Percentiles rank a stretch among this genome's conserved stretches.
Conservation (phyloP, 1,140 invertebrate genomes). For the Halyomorpha halys region DNA sequence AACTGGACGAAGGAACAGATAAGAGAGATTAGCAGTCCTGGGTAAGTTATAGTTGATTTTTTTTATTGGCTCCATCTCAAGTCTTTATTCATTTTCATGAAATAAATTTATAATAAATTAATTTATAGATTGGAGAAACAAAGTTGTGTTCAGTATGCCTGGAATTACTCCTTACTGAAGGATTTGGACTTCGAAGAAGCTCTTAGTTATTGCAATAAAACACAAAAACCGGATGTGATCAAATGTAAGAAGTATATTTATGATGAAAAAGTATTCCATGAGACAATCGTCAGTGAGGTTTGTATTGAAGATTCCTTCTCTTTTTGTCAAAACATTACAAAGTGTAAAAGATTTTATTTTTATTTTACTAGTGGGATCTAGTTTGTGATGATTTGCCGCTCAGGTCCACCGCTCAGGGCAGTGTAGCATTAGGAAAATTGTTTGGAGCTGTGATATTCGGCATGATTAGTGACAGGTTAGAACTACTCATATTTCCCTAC, state of each 20-base stretch:
- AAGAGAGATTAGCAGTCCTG: conserved; percentile 37
- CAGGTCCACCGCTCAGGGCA: conserved; percentile 40
- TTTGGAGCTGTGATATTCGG: conserved; percentile 44
- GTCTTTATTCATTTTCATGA: no score
- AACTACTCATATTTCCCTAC: no score
- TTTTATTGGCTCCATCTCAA: no score
- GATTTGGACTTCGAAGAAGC: conserved; percentile 37
- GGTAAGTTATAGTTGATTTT: conserved; percentile 24
- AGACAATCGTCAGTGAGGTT: conserved; percentile 40
- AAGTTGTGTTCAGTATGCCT: conserved; percentile 39
- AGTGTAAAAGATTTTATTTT: neutral
- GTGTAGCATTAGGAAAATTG: conserved; percentile 45
- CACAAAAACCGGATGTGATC: conserved; percentile 32
- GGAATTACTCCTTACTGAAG: conserved; percentile 39
- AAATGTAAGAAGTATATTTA: conserved; percentile 38
- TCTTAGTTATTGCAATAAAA: conserved; percentile 33
- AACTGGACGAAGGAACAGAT: no score
- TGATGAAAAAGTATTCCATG: conserved; percentile 33
- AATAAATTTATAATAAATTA: conserved; percentile 22
- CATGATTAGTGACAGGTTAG: conserved; percentile 40
- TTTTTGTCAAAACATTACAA: conserved; percentile 2
- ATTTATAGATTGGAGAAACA: neutral
- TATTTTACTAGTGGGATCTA: conserved; percentile 41
- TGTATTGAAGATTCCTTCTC: conserved; percentile 14
- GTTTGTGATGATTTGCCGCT: conserved; percentile 43